Base-by-base conservation (phyloP, 2,113 vertebrate genomes). In the Dissostichus mawsoni region DNA sequence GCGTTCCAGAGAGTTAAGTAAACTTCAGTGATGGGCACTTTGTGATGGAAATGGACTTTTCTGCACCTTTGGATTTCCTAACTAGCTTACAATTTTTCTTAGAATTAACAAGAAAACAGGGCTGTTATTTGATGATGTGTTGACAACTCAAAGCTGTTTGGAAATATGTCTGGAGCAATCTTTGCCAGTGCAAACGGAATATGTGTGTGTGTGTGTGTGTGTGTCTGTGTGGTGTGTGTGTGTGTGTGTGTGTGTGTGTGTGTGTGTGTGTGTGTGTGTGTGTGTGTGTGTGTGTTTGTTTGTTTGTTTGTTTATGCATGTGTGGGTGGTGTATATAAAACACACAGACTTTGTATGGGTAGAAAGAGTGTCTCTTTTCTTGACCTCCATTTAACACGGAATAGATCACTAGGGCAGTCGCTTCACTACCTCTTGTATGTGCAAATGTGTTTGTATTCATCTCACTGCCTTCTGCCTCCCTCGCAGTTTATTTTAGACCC, bases 321-420 rank as follows among this genome's bases (percentile, higher is more conserved):
- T 80, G 71, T 53, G 25, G 25, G 14, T 52, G n/a, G 36, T 51
- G 2, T 29, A 57, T 5, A 50, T 47, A 48, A 71, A 70, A 16
- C 57, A 57, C 56, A 56, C 16, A 48, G 20, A 33, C 11, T 17
- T 13, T 41, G 6, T 23, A 17, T n/a, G 41, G 55, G 4, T 61
- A 7, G 25, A 36, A 12, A 71, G 12, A 67, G 18, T 44, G 69
- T 33, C 56, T 55, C 61, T 80, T 78, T n/a, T 56, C 73, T 68
- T 82, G 69, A 82, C 88, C 82, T 72, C 69, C 57, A 65, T 14
- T 71, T 80, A 78, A 89, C 81, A 81, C 68, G 5, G 64, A 71
- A 53, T 23, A 73, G 69, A 79, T 87, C 85, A 85, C 80, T 85
- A 85, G 76, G 75, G 68, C 52, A 76, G n/a, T 69, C 65, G 75